Base-by-base conservation (phyloP, 1,140 invertebrate species). In the Polypedilum vanderplanki region DNA sequence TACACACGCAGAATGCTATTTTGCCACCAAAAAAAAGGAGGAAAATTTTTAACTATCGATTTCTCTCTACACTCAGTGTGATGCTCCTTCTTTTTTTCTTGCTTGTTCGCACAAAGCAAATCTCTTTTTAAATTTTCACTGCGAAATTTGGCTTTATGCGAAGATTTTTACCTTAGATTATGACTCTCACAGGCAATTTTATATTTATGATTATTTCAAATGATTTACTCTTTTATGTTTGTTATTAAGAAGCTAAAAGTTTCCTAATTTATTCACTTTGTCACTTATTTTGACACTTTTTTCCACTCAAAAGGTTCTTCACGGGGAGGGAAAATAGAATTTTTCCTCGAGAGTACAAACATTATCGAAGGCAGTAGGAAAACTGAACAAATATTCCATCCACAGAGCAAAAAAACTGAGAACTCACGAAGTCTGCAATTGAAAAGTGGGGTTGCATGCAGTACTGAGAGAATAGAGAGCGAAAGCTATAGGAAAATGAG, bases 341-440 rank as follows among this genome's bases (percentile, higher is more conserved):
- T 12, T 57, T 15, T 57, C 12, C 46, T 57, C 46, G 46, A 57
- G 18, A 18, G 65, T 7, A 70, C 65, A 20, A 57, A 70, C 65
- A 70, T 70, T 70, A 70, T 70, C 17, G 20, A 70, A 70, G 65
- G 20, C 17, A 70, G 65, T 7, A 70, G 20, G 65, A 70, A 18
- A 70, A 70, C 65, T 70, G 65, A 70, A 70, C 17, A 4, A 18
- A 20, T 10, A 18, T 10, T 70, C 17, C n/a, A 18, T n/a, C 65
- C n/a, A 70, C 65, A 10, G 5, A 70, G 15, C 3, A 7, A 70
- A 18, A n/a, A 22, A 18, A 70, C n/a, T 70, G 65, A 18, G 65
- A 57, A 57, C 10, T 3, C 46, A 57, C 46, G n/a, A 57, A 57
- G 10, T 57, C 10, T 57, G 46, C 46, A 33, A 33, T 33, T 33